Percentiles rank a stretch among this genome's conserved stretches.
phyloP scores from a whole-genome alignment of 2,113 vertebrate genomes.

The Phalacrocorax brasilianus region DNA sequence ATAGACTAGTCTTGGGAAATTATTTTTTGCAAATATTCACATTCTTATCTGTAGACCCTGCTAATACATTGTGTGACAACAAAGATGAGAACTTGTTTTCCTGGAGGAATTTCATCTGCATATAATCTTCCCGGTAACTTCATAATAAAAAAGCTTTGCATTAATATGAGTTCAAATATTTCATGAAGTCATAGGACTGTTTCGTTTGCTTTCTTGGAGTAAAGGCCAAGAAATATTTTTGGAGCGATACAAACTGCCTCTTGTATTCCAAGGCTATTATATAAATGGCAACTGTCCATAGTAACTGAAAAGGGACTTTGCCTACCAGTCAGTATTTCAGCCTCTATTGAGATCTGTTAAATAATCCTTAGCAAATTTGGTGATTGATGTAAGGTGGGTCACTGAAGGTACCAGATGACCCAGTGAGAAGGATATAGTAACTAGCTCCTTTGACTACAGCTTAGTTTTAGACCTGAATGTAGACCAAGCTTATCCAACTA shows the following conservation, averaged over 20 bases:
- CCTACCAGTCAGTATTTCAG: not conserved
- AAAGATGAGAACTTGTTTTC: not conserved
- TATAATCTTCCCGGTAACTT: not conserved
- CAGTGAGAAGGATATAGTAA: not conserved
- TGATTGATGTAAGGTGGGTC: not conserved
- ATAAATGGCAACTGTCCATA: not conserved
- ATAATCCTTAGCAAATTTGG: not conserved
- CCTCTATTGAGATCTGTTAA: not conserved
- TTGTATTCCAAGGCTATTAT: not conserved
- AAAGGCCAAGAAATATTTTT: not conserved
- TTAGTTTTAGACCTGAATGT: not conserved
- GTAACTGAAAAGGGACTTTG: not conserved
- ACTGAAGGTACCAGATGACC: not conserved
- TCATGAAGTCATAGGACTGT: not conserved
- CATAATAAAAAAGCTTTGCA: not conserved
- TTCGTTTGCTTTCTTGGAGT: not conserved
- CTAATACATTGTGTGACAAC: not conserved
- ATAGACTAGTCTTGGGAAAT: not conserved
- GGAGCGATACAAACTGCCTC: not conserved
- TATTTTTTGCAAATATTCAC: not conserved
- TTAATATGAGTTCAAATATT: not conserved
- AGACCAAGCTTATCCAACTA: not conserved
- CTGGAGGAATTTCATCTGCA: not conserved
- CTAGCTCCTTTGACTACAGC: not conserved
- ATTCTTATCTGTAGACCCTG: not conserved